phyloP scores from a whole-genome alignment of 1,140 invertebrate species.

The Trachelipus rathkii region DNA sequence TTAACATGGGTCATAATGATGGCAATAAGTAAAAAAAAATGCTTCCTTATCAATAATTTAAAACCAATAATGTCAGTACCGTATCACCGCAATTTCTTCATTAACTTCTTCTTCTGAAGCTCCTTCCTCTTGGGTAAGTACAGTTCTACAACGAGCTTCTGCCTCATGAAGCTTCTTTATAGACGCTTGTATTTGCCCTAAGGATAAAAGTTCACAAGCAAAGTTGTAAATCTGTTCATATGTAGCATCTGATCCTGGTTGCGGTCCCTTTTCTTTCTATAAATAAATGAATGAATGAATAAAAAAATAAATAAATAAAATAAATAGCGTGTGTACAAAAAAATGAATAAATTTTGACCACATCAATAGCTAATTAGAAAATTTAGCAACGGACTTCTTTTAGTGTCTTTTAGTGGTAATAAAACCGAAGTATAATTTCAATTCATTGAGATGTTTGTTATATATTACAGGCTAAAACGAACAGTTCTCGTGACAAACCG shows the following conservation, averaged over 20 bases:
- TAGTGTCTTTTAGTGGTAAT: too few species aligned
- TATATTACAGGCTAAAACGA: too few species aligned
- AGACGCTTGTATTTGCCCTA: slow-evolving; percentile 68
- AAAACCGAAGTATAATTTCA: too few species aligned
- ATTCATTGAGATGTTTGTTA: too few species aligned
- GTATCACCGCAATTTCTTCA: slow-evolving; percentile 82
- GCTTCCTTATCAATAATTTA: slow-evolving; percentile 6
- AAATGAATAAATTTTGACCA: too few species aligned
- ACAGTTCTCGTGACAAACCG: too few species aligned
- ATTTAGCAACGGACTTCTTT: too few species aligned
- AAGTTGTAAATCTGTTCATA: slow-evolving; percentile 90
- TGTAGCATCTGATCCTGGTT: slow-evolving; percentile 55
- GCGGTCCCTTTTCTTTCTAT: neutral
- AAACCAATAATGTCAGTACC: too few species aligned
- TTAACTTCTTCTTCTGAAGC: slow-evolving; percentile 79
- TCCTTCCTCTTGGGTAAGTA: slow-evolving; percentile 77
- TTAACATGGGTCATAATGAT: too few species aligned
- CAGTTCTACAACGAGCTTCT: slow-evolving; percentile 76
- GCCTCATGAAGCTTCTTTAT: slow-evolving; percentile 73
- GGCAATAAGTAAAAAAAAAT: neutral
- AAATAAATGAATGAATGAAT: too few species aligned
- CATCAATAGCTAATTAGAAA: too few species aligned
- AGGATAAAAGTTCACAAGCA: slow-evolving; percentile 72
- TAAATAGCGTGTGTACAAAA: too few species aligned
- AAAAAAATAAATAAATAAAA: neutral